phyloP scores from a whole-genome alignment of 1,140 invertebrate genomes.

The Drosophila pallidifrons region DNA sequence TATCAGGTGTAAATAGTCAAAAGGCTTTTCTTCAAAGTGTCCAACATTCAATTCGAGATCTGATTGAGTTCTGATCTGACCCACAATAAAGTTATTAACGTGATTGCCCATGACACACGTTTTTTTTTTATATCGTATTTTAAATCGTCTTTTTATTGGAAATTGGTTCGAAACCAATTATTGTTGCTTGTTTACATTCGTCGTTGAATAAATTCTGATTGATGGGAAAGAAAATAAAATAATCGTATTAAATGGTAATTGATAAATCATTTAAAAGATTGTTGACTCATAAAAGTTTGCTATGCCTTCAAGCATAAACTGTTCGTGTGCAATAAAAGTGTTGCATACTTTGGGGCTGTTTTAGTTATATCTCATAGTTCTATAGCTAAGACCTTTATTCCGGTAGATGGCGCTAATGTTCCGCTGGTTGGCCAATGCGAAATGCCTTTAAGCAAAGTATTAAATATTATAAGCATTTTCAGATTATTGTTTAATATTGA shows the following conservation, averaged over 20 bases:
- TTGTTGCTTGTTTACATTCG: background rate
- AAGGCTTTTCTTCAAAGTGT: constrained; percentile 30
- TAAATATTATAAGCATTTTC: background rate
- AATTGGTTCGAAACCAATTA: background rate
- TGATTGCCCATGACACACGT: constrained; percentile 11
- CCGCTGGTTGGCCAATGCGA: background rate
- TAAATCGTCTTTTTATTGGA: constrained; percentile 1
- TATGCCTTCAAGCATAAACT: background rate
- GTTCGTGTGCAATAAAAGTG: background rate
- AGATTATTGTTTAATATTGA: too few species aligned
- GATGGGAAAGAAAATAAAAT: too few species aligned
- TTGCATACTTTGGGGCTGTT: constrained; percentile 2
- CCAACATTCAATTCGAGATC: constrained; percentile 34
- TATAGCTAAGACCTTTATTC: too few species aligned
- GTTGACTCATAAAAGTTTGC: background rate
- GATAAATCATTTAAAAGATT: background rate
- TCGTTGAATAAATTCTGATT: too few species aligned
- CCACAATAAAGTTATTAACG: constrained; percentile 28
- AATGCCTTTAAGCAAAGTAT: too few species aligned
- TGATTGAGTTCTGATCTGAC: background rate
- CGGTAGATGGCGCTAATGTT: constrained; percentile 2
- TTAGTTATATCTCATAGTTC: background rate
- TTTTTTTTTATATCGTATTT: constrained; percentile 21
- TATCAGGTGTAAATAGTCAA: constrained; percentile 77
- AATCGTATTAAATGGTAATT: background rate